Evolutionary conservation across 2,797 vertebrate genomes (phyloP).

Genomic region (Hydrocynus forskahlii): DNA sequence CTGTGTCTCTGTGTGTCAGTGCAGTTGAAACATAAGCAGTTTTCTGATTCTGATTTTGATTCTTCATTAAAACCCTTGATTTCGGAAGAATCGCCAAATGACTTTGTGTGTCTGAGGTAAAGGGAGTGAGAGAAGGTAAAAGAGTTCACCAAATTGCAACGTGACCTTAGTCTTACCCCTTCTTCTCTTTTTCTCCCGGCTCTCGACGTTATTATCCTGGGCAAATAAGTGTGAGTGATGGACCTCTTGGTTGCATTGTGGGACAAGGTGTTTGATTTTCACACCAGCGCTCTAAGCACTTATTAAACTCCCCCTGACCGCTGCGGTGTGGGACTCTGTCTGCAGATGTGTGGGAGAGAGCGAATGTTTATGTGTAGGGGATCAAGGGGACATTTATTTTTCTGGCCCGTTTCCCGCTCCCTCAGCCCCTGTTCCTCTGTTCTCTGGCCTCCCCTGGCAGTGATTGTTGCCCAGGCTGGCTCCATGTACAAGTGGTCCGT

Average conservation of each 20-base stretch:
- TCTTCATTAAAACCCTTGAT: too few relatives aligned
- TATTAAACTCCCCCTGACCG: constrained; percentile 69
- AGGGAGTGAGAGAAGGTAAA: not conserved
- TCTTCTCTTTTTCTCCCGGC: constrained; percentile 22
- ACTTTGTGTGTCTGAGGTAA: not conserved
- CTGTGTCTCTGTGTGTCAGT: too few relatives aligned
- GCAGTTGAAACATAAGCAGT: too few relatives aligned
- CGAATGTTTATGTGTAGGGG: constrained; percentile 56
- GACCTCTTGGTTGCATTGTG: constrained; percentile 75
- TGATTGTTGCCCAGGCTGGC: constrained; percentile 34
- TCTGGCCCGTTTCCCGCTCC: constrained; percentile 49
- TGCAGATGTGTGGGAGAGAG: constrained; percentile 67
- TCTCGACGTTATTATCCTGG: constrained; percentile 70
- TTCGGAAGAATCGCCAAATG: not conserved
- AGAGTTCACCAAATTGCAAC: constrained; percentile 27
- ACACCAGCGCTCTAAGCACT: constrained; percentile 78
- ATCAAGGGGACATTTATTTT: constrained; percentile 57
- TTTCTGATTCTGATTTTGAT: too few relatives aligned
- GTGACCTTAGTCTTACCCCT: constrained; percentile 39
- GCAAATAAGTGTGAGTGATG: constrained; percentile 82
- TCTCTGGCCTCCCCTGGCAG: constrained; percentile 24
- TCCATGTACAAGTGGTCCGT: constrained; percentile 39
- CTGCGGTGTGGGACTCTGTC: constrained; percentile 47
- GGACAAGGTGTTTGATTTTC: constrained; percentile 84
- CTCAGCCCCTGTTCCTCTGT: constrained; percentile 21